Base-by-base conservation (phyloP, 2,888 invertebrate genomes). In the Athalia cordata region DNA sequence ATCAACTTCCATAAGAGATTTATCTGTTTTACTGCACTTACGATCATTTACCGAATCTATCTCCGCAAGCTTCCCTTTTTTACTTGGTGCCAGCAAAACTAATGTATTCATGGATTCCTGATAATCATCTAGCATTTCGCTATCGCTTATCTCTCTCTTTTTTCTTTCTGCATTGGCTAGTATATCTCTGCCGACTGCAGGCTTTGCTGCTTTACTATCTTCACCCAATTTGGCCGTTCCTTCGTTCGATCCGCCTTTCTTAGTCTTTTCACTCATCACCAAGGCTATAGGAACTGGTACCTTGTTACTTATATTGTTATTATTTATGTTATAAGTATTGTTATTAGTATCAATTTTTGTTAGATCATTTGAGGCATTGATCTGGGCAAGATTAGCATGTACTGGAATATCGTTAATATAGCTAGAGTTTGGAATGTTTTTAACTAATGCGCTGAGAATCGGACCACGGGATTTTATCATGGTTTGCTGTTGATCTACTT, bases 251-350 rank as follows among this genome's bases (percentile, higher is more conserved):
- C 61, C 81, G 5, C 82, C 74, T n/a, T 70, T 29, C 76, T 83
- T 86, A 2, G 88, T 86, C 75, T 87, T 84, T 80, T 87, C 87
- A 8, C 81, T 84, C 84, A 89, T 85, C 79, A 85, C 85, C 47
- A 88, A 79, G 0, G 85, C 87, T 79, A 89, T 87, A 3, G 89
- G 89, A 43, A 52, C 70, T 47, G 64, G 55, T 43, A n/a, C 13
- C 4, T 75, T 75, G 6, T 49, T 62, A 62, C n/a, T 52, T 1
- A 57, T 11, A 70, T 70, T 45, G 45, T 29, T 6, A 8, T 45
- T 29, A 6, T 29, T n/a, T 57, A 55, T 8, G 13, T 57, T 8
- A 5, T 65, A 29, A 50, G 9, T 9, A 11, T 75, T 75, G 6
- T 49, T 62, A 62, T 64, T 52, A 52, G 45, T 11, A 70, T 70